Base-by-base conservation (phyloP, 2,888 invertebrate species). In the Nymphalis polychloros region DNA sequence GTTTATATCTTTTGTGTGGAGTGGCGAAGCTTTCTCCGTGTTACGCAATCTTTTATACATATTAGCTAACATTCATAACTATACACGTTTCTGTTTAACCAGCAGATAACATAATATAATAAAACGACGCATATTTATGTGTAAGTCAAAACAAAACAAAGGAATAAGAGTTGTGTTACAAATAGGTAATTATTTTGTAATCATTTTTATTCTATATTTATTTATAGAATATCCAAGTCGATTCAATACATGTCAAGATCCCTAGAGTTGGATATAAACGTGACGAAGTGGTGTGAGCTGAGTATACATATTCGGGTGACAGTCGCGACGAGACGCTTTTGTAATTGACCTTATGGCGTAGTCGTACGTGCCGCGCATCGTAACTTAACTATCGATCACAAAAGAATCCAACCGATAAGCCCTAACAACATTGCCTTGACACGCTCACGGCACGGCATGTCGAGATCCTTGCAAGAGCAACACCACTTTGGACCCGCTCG, bases 1-100 rank as follows among this genome's bases (percentile, higher is more conserved):
- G 88, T 86, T 85, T 79, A 85, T 83, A 79, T 88, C 86, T 87
- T 84, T 84, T 67, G 66, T 66, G 71, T 61, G 60, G 67, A 17
- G 53, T 48, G 31, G 13, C 31, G 19, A 48, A 53, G 68, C 68
- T 69, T 64, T 64, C 68, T 61, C 57, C n/a, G 23, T 50, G 35
- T 61, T 53, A 60, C 52, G 60, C 13, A 63, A 62, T 53, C 16
- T 13, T 53, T 27, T 13, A 5, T 52, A 53, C 19, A 27, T 50
- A 53, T 27, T 53, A 8, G 23, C 13, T 13, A 41, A 41, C 10
- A 13, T 41, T 10, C 41, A 41, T 13, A 13, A 13, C 10, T 41
- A 13, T 41, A 4, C 13, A 41, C 4, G 41, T 13, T 13, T 41
- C 2, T 13, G 41, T 13, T 41, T 41, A 13, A 13, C 41, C 4